These are phyloP conservation scores for Melanaphis sacchari DNA, from an alignment of 1,140 invertebrate species.

Conservation along the genomic window DNA sequence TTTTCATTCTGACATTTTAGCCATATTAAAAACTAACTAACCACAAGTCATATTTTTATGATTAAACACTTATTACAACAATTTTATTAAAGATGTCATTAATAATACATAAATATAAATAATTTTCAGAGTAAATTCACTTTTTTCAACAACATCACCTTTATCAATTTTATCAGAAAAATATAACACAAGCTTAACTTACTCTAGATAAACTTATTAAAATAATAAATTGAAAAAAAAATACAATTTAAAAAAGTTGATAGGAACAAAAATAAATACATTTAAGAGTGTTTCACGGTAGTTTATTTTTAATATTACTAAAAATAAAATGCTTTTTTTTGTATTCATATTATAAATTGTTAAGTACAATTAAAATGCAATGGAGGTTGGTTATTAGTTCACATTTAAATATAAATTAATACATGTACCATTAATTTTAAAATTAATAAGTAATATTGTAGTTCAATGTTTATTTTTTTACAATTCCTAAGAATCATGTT, in stretches of 20 bases:
- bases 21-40: background rate
- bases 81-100: background rate
- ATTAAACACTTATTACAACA: background rate
- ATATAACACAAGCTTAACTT: background rate
- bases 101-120: background rate
- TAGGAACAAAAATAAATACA: constrained; percentile 20
- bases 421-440: background rate
- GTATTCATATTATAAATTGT: background rate
- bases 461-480: background rate
- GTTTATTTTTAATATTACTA: background rate
- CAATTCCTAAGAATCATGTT: background rate
- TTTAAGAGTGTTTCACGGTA: background rate
- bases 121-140: background rate
- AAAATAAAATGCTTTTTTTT: background rate
- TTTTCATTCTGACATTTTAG: background rate
- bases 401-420: background rate
- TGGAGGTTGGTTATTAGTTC: background rate
- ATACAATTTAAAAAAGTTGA: background rate
- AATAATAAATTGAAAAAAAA: background rate
- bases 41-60: background rate
- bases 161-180: background rate
- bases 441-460: background rate
- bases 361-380: constrained; percentile 12
- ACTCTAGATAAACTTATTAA: background rate
- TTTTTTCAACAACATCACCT: background rate